Evolutionary conservation across 2,888 invertebrate genomes (phyloP).

Genomic region (Drosophila ustulata): DNA sequence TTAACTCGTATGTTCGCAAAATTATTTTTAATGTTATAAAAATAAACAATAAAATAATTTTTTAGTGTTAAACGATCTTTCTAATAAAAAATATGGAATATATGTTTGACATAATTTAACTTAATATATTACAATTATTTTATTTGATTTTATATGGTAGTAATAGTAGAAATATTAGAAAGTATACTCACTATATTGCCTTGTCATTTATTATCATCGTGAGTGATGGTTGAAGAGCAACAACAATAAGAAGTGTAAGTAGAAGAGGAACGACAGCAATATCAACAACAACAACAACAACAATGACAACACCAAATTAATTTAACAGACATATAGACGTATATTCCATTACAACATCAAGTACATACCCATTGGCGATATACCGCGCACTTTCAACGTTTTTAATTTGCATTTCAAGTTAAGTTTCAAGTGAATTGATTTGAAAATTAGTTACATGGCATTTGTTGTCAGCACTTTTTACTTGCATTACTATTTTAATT

Average conservation of each 20-base stretch:
- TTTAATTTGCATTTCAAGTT: conserved; percentile 6
- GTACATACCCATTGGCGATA: conserved; percentile 79
- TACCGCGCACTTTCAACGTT: conserved; percentile 46
- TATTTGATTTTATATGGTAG: not conserved
- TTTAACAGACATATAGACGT: conserved; percentile 65
- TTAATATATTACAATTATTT: not conserved
- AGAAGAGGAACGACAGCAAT: conserved; percentile 25
- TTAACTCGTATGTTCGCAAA: too few relatives aligned
- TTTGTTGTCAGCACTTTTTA: conserved; percentile 45
- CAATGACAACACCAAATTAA: conserved; percentile 63
- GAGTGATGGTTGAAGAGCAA: not conserved
- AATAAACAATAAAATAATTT: too few relatives aligned
- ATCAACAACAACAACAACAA: conserved; percentile 22
- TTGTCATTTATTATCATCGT: conserved; percentile 18
- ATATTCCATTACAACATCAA: conserved; percentile 84
- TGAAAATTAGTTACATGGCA: not conserved
- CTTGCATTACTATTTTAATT: conserved; percentile 40
- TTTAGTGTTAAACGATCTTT: too few relatives aligned
- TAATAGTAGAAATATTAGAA: conserved; percentile 12
- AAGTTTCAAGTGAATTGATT: conserved; percentile 8
- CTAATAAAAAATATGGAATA: not conserved
- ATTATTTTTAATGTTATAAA: too few relatives aligned
- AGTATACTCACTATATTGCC: conserved; percentile 48
- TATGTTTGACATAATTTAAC: not conserved
- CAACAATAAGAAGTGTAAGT: conserved; percentile 18